These are phyloP conservation scores for Actinernus sp. DNA, from an alignment of 92 coral and sea anemone species.

Conservation along the genomic window DNA sequence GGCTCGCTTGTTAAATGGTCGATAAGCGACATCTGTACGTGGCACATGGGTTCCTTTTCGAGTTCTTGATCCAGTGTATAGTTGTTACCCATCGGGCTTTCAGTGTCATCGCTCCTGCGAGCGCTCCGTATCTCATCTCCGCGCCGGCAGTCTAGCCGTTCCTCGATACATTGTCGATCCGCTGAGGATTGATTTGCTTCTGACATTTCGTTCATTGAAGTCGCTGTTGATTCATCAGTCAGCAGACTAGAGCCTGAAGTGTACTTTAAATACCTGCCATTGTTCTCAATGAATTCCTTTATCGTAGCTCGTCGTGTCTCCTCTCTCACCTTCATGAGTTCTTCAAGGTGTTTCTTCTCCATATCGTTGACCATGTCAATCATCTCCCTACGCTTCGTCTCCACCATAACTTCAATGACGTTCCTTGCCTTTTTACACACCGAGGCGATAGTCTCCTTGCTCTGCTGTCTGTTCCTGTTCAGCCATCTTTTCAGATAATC, in stretches of 20 bases:
- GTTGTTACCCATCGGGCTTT: no score
- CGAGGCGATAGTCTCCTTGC: constrained; percentile 29
- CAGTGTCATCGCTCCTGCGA: no score
- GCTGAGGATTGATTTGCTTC: no score
- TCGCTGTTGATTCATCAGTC: no score
- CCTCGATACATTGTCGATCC: no score
- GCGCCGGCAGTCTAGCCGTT: no score
- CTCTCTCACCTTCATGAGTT: constrained; percentile 15
- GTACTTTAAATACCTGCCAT: constrained; percentile 1
- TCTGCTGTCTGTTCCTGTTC: constrained; percentile 36
- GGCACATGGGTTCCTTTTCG: constrained; percentile 31
- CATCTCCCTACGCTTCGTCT: constrained; percentile 30
- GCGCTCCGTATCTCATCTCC: no score
- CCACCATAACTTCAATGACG: constrained; percentile 38
- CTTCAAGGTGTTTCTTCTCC: constrained; percentile 27
- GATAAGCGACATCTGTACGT: constrained; percentile 16
- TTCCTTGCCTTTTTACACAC: constrained; percentile 51
- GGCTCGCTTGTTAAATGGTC: constrained; percentile 20
- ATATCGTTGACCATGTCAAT: constrained; percentile 16
- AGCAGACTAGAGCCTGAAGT: no score
- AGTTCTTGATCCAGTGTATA: not conserved
- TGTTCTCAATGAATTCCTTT: constrained; percentile 19
- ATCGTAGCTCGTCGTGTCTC: constrained; percentile 32
- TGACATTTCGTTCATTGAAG: no score
- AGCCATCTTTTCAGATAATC: constrained; percentile 38